Percentiles rank a stretch among this genome's conserved stretches.
These are phyloP conservation scores for Cettia cetti DNA, from an alignment of 2,113 vertebrate species.

Conservation along the genomic window DNA sequence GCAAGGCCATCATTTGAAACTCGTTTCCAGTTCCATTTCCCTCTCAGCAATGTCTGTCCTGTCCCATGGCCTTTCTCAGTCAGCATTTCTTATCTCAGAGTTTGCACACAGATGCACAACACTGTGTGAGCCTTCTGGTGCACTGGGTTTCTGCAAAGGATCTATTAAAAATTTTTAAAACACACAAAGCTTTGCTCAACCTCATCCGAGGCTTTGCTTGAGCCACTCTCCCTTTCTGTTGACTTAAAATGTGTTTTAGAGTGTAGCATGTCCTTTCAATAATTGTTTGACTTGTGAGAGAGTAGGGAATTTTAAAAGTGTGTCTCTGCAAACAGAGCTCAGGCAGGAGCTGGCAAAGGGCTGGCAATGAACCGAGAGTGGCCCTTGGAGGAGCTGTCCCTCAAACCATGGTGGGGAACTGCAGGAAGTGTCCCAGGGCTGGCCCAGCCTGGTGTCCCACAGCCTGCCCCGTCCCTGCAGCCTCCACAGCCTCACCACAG, in stretches of 20 bases:
- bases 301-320: not conserved
- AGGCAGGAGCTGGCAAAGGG: not conserved
- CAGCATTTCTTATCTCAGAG: not conserved
- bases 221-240: not conserved
- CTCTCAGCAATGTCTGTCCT: not conserved
- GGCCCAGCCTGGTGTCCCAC: not conserved
- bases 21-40: not conserved
- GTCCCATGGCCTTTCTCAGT: not conserved
- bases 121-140: not conserved
- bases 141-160: not conserved
- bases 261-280: not conserved
- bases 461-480: not conserved
- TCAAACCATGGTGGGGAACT: not conserved
- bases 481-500: not conserved
- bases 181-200: not conserved
- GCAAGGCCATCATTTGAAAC: not conserved
- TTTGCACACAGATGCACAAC: not conserved
- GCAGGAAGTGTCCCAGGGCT: not conserved
- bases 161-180: not conserved
- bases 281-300: not conserved
- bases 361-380: rapidly evolving
- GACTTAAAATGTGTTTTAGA: not conserved
- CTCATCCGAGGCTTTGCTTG: not conserved
- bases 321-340: not conserved
- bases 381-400: not conserved